phyloP scores from a whole-genome alignment of 2,888 invertebrate species.

The Caenorhabditis zanzibari region DNA sequence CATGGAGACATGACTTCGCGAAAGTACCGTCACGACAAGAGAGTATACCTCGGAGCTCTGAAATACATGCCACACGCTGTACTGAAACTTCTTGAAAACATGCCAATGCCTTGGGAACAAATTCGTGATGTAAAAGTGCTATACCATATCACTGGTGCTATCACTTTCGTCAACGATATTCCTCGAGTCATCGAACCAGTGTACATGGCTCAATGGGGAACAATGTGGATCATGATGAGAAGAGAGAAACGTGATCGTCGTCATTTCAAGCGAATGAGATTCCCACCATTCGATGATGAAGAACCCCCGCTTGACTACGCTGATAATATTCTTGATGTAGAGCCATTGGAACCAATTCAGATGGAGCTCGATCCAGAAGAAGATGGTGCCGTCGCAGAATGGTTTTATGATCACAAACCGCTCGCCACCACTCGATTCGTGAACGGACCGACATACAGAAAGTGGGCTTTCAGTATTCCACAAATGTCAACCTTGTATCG shows the following conservation, averaged over 20 bases:
- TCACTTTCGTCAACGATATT: constrained; percentile 99
- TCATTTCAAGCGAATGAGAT: constrained; percentile 99
- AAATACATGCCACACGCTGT: constrained; percentile 99
- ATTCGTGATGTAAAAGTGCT: constrained; percentile 96
- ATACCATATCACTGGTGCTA: constrained; percentile 99
- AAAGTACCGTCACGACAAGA: constrained; percentile 98
- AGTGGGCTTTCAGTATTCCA: constrained; percentile 96
- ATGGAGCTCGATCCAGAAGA: constrained; percentile 98
- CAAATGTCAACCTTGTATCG: constrained; percentile 98
- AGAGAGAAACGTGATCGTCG: constrained; percentile 96
- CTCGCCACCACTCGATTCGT: constrained; percentile 93
- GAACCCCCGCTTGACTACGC: constrained; percentile 99
- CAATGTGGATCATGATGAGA: constrained; percentile 99
- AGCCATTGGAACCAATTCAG: constrained; percentile 96
- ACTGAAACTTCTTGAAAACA: constrained; percentile 97
- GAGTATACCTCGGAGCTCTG: constrained; percentile 96
- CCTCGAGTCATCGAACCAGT: constrained; percentile 99
- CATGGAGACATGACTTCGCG: constrained; percentile 99
- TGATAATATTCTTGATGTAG: constrained; percentile 98
- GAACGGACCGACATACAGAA: constrained; percentile 97
- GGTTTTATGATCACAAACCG: constrained; percentile 99
- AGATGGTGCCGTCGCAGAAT: constrained; percentile 88
- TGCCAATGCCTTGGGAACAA: constrained; percentile 99
- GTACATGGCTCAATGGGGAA: constrained; percentile 99
- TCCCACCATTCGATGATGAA: constrained; percentile 99